Evolutionary conservation across 2,888 invertebrate genomes (phyloP), one percentile per base, ranked within the genome.

Genomic region (Cantharis lateralis): DNA sequence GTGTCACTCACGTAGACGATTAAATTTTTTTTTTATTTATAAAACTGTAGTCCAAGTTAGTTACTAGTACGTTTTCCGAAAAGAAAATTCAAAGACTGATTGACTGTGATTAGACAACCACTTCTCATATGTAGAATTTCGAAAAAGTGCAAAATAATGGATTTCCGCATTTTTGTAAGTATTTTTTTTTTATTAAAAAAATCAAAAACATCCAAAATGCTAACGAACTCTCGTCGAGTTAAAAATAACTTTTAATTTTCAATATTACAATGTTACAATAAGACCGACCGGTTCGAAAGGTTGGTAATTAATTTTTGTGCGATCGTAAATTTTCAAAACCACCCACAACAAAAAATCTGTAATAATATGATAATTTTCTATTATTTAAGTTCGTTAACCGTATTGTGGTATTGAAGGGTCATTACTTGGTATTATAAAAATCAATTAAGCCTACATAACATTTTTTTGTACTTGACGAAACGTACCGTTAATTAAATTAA

Each of bases 1-100:
- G 81, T 83, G 78, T 82, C 79, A 81, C 83, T 82, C 83, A 83
- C 83, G 83, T 83, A 79, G 28, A 28, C 61, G 24, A 15, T 66
- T 15, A 62, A 74, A 28, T 11, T 20, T 61, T 11, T n/a, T 16
- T 15, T 64, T 64, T 66, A 18, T 66, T 66, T 66, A 66, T 66
- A 24, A 66, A 20, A 15, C 24, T 24, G 20, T 24, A 66, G 48
- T 48, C 48, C 48, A 48, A 48, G 48, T 48, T 48, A 48, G 48
- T 48, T 48, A 48, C 48, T 48, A 48, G 24, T 16, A 73, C 9
- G 28, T 68, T 74, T 73, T 62, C n/a, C 64, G 13, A 66, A 20
- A 72, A 72, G 72, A 69, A 69, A 72, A 76, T n/a, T 26, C 70
- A 20, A 77, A 77, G 77, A 77, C 77, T 77, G 71, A 77, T n/a